A percentile compares a stretch with the other conserved stretches of the same genome.
phyloP scores from a whole-genome alignment of 2,888 invertebrate species.

The Pediacus dermestoides region DNA sequence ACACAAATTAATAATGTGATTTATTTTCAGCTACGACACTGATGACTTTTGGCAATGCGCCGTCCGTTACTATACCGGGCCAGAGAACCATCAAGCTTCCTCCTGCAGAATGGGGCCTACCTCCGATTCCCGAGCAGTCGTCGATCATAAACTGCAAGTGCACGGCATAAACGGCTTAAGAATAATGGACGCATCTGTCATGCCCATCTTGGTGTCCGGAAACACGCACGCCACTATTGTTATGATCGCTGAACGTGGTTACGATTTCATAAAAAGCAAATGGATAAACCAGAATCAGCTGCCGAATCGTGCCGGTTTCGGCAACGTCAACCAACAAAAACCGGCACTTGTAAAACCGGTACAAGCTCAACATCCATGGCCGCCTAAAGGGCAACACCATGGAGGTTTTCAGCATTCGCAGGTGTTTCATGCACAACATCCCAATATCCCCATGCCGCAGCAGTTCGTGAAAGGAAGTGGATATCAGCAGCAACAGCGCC shows the following conservation, averaged over 20 bases:
- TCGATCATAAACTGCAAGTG: constrained; percentile 64
- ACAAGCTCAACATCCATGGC: constrained; percentile 10
- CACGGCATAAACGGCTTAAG: constrained; percentile 59
- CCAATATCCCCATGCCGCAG: constrained; percentile 27
- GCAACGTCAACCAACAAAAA: constrained; percentile 2
- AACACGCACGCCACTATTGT: constrained; percentile 48
- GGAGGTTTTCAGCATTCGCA: constrained; percentile 17
- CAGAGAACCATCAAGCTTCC: constrained; percentile 80
- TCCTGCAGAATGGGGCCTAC: constrained; percentile 79
- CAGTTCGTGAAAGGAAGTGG: constrained; percentile 19
- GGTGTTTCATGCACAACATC: constrained; percentile 23
- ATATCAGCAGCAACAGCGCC: constrained; percentile 14
- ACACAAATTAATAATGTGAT: no score
- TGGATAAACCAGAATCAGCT: constrained; percentile 27
- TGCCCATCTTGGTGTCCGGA: constrained; percentile 46
- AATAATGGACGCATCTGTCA: constrained; percentile 51
- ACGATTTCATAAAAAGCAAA: constrained; percentile 43
- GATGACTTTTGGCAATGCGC: constrained; percentile 78
- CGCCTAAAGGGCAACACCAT: constrained; percentile 3
- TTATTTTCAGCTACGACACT: constrained; percentile 50
- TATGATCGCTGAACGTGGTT: constrained; percentile 48
- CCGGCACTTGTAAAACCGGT: constrained; percentile 12
- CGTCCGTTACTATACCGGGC: constrained; percentile 65
- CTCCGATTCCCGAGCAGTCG: constrained; percentile 69
- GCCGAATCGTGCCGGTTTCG: constrained; percentile 13